Percentiles rank a stretch among this genome's conserved stretches.
phyloP scores from a whole-genome alignment of 2,888 invertebrate genomes.

The Lasius fuliginosus region DNA sequence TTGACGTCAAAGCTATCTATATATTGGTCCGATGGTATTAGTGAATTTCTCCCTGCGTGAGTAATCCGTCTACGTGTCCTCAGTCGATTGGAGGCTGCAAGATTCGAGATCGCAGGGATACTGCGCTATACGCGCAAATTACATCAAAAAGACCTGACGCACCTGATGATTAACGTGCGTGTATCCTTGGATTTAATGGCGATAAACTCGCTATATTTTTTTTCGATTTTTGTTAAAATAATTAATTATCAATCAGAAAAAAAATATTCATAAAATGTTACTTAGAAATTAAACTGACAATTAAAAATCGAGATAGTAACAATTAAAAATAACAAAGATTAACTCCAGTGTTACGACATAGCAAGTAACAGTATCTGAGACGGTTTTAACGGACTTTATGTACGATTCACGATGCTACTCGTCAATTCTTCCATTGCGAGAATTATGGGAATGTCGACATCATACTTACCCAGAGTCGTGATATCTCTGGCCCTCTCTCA shows the following conservation, averaged over 20 bases:
- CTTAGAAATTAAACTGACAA: background rate
- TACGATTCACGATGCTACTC: background rate
- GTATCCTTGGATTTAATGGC: slow-evolving; percentile 28
- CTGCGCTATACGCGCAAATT: slow-evolving; percentile 12
- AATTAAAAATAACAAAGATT: slow-evolving; percentile 13
- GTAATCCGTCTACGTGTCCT: slow-evolving; percentile 50
- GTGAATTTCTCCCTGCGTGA: slow-evolving; percentile 41
- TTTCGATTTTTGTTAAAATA: background rate
- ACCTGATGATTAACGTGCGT: slow-evolving; percentile 23
- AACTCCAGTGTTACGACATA: background rate
- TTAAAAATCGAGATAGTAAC: background rate
- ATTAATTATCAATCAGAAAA: background rate
- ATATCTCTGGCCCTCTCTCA: slow-evolving; percentile 31
- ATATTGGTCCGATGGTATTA: slow-evolving; percentile 39
- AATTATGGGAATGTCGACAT: slow-evolving; percentile 24
- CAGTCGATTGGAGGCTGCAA: slow-evolving; percentile 30
- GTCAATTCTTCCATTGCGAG: slow-evolving; percentile 5
- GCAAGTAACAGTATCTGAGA: background rate
- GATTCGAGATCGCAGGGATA: slow-evolving; percentile 41
- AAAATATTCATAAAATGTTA: background rate
- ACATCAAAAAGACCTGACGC: slow-evolving; percentile 27
- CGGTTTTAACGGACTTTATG: background rate
- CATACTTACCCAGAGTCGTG: background rate
- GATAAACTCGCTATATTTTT: slow-evolving; percentile 17
- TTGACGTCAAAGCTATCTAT: slow-evolving; percentile 59